A percentile compares a stretch with the other conserved stretches of the same genome.
phyloP scores from a whole-genome alignment of 1,140 invertebrate species.

The Neuroterus valhalla region DNA sequence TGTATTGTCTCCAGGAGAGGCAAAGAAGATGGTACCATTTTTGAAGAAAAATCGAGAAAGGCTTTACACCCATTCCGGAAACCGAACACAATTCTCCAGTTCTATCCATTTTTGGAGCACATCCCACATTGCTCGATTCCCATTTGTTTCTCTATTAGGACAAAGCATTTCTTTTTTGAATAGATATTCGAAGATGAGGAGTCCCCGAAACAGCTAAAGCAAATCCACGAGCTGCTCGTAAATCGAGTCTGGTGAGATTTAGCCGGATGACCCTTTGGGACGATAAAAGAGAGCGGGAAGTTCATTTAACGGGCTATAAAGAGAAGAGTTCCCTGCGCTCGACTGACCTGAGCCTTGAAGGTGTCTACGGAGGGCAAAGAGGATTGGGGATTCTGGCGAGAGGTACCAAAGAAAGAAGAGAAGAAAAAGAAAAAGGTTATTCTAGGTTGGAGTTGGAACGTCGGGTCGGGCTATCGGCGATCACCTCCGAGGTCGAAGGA shows the following conservation, averaged over 20 bases:
- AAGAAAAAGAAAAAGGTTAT: constrained; percentile 53
- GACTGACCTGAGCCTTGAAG: constrained; percentile 43
- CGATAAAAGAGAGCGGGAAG: constrained; percentile 70
- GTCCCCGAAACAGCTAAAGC: constrained; percentile 37
- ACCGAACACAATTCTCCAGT: too few species aligned
- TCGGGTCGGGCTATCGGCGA: constrained; percentile 49
- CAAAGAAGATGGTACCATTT: too few species aligned
- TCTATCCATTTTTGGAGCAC: too few species aligned
- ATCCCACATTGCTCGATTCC: too few species aligned
- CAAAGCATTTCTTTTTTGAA: neutral
- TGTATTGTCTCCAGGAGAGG: too few species aligned
- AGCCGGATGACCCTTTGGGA: constrained; percentile 62
- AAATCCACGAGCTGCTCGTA: constrained; percentile 62
- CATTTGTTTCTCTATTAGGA: too few species aligned
- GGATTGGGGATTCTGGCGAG: constrained; percentile 55
- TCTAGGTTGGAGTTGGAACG: too few species aligned
- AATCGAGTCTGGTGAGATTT: constrained; percentile 62
- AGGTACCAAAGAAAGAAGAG: too few species aligned
- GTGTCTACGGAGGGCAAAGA: constrained; percentile 55
- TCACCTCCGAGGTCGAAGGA: constrained; percentile 48
- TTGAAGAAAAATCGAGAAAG: too few species aligned
- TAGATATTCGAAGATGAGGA: constrained; percentile 40
- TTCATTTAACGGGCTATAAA: constrained; percentile 73
- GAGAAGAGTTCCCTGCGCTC: constrained; percentile 49
- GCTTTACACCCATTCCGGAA: too few species aligned